A percentile compares a stretch with the other conserved stretches of the same genome.
phyloP scores from a whole-genome alignment of 1,140 invertebrate genomes.

The Copidosoma floridanum region DNA sequence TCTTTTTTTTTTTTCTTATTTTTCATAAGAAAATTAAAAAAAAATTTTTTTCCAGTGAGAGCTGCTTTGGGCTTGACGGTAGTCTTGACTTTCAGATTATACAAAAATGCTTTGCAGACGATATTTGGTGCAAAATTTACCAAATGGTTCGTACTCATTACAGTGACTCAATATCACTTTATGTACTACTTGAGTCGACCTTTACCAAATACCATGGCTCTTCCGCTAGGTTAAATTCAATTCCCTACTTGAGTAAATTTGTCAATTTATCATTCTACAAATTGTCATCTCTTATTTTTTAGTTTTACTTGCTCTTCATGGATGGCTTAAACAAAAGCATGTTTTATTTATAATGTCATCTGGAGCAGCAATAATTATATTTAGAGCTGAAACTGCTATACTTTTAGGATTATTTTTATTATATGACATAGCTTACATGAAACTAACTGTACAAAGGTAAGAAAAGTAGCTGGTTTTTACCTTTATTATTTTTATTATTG shows the following conservation, averaged over 20 bases:
- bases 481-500: too few relatives aligned
- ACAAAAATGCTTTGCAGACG: slow-evolving; percentile 69
- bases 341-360: slow-evolving; percentile 79
- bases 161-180: slow-evolving; percentile 94
- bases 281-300: slow-evolving; percentile 51
- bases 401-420: slow-evolving; percentile 86
- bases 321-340: slow-evolving; percentile 79
- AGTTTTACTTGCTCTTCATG: slow-evolving; percentile 85
- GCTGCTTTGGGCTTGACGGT: slow-evolving; percentile 74
- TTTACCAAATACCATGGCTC: slow-evolving; percentile 93
- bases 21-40: slow-evolving; percentile 12
- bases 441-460: slow-evolving; percentile 54
- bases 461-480: slow-evolving; percentile 53
- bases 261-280: slow-evolving; percentile 1
- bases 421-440: slow-evolving; percentile 68
- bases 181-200: slow-evolving; percentile 94
- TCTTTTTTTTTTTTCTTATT: slow-evolving; percentile 11
- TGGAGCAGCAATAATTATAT: slow-evolving; percentile 85
- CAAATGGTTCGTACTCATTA: slow-evolving; percentile 82
- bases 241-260: background rate
- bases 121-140: slow-evolving; percentile 77
- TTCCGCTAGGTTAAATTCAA: slow-evolving; percentile 86
- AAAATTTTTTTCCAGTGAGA: slow-evolving; percentile 71
- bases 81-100: slow-evolving; percentile 70
- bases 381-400: slow-evolving; percentile 85